These are phyloP conservation scores for Cochlearius cochlearius DNA, from an alignment of 2,113 vertebrate species.

Conservation along the genomic window DNA sequence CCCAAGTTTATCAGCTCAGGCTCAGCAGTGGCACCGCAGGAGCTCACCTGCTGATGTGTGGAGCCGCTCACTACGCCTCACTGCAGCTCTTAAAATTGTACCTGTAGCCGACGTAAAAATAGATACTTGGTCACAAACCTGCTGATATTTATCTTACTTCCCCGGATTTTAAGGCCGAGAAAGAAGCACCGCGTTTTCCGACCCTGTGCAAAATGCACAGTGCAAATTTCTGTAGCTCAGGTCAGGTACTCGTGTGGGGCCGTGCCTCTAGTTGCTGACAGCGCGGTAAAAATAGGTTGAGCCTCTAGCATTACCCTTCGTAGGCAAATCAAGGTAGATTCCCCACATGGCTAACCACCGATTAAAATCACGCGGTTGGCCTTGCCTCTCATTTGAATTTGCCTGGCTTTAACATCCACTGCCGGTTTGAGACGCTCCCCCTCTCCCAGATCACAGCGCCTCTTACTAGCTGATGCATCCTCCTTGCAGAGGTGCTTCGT, in stretches of 20 bases:
- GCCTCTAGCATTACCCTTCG: neutral
- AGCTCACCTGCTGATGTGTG: neutral
- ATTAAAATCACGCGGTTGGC: neutral
- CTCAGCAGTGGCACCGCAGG: neutral
- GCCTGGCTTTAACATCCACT: neutral
- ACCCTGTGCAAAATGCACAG: neutral
- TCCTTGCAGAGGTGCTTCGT: neutral
- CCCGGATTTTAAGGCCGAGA: neutral
- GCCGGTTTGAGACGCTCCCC: neutral
- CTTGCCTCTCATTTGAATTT: neutral
- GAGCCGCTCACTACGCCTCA: neutral
- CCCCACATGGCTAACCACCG: neutral
- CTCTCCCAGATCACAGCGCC: neutral
- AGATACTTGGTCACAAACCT: neutral
- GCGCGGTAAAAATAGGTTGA: neutral
- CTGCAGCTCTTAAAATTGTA: neutral
- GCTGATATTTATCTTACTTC: neutral
- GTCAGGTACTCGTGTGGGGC: accelerated
- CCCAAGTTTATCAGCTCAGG: neutral
- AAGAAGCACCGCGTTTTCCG: neutral
- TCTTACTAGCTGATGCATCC: neutral
- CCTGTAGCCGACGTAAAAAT: neutral
- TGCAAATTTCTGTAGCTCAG: neutral
- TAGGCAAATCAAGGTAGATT: neutral
- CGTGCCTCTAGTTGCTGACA: neutral